Evolutionary conservation across 2,113 vertebrate genomes (phyloP).

Genomic region (Myotis brandtii): DNA sequence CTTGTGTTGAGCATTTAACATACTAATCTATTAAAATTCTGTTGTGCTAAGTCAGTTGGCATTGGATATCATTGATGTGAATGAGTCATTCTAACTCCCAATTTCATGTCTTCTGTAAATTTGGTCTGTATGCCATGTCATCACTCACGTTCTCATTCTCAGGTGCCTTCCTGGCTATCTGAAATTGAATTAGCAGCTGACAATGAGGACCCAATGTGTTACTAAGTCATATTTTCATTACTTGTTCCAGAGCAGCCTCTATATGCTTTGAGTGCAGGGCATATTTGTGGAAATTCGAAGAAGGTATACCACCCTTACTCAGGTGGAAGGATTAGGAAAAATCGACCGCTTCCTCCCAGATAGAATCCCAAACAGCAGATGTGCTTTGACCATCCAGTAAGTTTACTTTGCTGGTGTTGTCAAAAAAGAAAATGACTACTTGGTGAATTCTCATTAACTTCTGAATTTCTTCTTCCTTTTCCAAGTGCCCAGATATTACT

Average conservation of each 20-base stretch:
- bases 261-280: neutral
- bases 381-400: neutral
- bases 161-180: neutral
- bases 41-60: neutral
- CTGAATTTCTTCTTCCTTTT: constrained; percentile 39
- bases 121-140: neutral
- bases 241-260: neutral
- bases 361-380: neutral
- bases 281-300: neutral
- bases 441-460: constrained; percentile 13
- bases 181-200: neutral
- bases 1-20: neutral
- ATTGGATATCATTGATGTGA: neutral
- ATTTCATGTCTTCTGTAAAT: neutral
- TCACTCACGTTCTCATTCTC: neutral
- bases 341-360: neutral
- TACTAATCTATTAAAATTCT: neutral
- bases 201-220: neutral
- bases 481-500: neutral
- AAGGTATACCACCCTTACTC: neutral
- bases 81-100: neutral
- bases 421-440: constrained; percentile 30
- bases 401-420: neutral
- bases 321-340: neutral
- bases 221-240: neutral